A percentile compares a stretch with the other conserved stretches of the same genome.
phyloP scores from a whole-genome alignment of 2,113 vertebrate species.

The Asarcornis scutulata region DNA sequence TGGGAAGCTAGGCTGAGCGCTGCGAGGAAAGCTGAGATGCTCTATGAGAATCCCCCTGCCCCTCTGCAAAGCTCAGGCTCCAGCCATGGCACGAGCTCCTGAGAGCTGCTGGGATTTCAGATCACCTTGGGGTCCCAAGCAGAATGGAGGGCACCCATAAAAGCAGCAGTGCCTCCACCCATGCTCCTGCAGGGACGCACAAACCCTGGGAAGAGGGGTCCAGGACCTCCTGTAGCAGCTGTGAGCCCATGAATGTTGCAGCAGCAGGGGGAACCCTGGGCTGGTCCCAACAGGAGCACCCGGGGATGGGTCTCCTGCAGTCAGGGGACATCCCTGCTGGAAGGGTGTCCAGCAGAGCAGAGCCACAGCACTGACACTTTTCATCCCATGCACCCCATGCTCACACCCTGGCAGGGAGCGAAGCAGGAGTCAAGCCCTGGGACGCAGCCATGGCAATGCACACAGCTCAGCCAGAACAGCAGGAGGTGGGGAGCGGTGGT shows the following conservation, averaged over 20 bases:
- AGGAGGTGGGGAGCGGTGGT: background rate
- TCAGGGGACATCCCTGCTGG: background rate
- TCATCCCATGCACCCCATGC: background rate
- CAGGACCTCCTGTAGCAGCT: background rate
- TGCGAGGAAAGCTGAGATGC: background rate
- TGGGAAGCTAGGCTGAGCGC: fast-evolving
- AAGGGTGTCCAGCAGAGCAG: conserved; percentile 22
- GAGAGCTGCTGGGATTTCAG: background rate
- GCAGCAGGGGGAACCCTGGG: background rate
- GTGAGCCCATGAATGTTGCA: background rate
- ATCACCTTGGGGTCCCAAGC: background rate
- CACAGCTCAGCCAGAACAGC: background rate
- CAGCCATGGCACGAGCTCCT: background rate
- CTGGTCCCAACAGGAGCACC: background rate
- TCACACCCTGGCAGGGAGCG: background rate
- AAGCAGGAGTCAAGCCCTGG: conserved; percentile 24
- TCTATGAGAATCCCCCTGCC: background rate
- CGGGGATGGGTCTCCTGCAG: background rate
- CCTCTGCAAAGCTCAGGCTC: background rate
- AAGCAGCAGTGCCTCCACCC: background rate
- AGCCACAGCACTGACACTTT: conserved; percentile 7
- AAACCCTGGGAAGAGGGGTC: background rate
- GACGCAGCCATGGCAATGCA: background rate
- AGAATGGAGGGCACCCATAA: fast-evolving
- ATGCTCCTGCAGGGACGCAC: background rate